These are phyloP conservation scores for Drosophila kepulauana DNA, from an alignment of 1,140 invertebrate species.

Conservation along the genomic window DNA sequence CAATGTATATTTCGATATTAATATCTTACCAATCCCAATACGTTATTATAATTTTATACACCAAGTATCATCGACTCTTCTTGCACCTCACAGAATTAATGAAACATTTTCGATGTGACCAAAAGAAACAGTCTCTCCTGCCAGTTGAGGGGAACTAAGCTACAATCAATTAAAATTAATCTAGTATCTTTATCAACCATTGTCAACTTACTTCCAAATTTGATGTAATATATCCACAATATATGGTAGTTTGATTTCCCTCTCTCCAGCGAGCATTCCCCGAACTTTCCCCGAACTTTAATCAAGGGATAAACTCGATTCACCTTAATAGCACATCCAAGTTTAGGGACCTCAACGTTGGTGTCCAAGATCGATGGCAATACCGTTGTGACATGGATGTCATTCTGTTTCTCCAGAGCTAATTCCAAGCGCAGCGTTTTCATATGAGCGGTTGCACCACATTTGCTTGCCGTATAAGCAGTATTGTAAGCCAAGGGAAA, in stretches of 20 bases:
- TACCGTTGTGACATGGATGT: conserved; percentile 57
- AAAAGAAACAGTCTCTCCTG: conserved; percentile 18
- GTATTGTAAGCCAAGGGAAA: conserved; percentile 47
- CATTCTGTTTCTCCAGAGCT: conserved; percentile 33
- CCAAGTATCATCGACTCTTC: too few species aligned
- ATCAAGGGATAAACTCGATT: conserved; percentile 48
- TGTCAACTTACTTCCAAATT: conserved; percentile 9
- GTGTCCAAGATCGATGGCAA: conserved; percentile 55
- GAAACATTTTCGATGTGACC: background rate
- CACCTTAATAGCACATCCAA: background rate
- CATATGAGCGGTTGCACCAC: conserved; percentile 90
- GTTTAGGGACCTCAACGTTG: conserved; percentile 40
- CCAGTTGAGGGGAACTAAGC: conserved; percentile 52
- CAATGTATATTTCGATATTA: too few species aligned
- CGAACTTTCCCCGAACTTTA: conserved; percentile 44
- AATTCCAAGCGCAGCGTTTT: conserved; percentile 86
- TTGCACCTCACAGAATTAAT: background rate
- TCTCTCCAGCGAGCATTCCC: conserved; percentile 58
- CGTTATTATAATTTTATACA: too few species aligned
- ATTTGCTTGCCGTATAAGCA: conserved; percentile 89
- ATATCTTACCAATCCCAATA: too few species aligned
- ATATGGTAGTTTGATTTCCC: conserved; percentile 50
- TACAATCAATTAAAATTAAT: conserved; percentile 2
- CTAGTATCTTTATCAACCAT: background rate
- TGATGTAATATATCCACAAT: conserved; percentile 19